phyloP scores from a whole-genome alignment of 1,140 invertebrate species.

The Aphaenogaster ashmeadi region DNA sequence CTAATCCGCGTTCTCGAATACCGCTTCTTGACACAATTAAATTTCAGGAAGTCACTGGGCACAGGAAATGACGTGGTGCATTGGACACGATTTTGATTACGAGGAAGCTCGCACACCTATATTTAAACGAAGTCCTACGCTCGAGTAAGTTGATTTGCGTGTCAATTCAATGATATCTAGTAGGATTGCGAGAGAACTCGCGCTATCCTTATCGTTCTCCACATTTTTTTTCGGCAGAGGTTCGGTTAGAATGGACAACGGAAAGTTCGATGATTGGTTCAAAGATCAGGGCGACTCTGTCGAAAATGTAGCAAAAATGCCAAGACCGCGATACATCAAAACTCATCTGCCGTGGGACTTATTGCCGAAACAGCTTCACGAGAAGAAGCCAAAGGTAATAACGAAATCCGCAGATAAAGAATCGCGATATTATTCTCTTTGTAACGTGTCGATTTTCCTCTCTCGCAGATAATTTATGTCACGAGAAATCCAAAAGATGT shows the following conservation, averaged over 20 bases:
- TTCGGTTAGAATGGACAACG: conserved; percentile 85
- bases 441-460: conserved; percentile 25
- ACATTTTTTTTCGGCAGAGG: conserved; percentile 77
- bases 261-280: conserved; percentile 85
- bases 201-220: background rate
- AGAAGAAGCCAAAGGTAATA: conserved; percentile 91
- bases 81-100: conserved; percentile 93
- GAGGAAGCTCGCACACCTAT: conserved; percentile 91
- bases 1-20: background rate
- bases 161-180: conserved; percentile 17
- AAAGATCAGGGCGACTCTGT: conserved; percentile 89
- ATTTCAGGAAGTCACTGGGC: conserved; percentile 94
- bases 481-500: conserved; percentile 97
- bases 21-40: background rate
- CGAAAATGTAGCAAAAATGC: conserved; percentile 90
- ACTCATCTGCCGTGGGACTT: conserved; percentile 93
- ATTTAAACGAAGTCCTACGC: conserved; percentile 87
- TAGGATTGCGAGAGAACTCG: background rate
- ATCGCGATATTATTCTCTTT: background rate
- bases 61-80: conserved; percentile 96
- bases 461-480: conserved; percentile 94
- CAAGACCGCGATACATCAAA: conserved; percentile 92
- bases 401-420: background rate
- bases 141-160: conserved; percentile 86
- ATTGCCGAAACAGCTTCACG: conserved; percentile 90